Conservation (phyloP, 2,888 invertebrate genomes). For the Synanthedon myopaeformis region DNA sequence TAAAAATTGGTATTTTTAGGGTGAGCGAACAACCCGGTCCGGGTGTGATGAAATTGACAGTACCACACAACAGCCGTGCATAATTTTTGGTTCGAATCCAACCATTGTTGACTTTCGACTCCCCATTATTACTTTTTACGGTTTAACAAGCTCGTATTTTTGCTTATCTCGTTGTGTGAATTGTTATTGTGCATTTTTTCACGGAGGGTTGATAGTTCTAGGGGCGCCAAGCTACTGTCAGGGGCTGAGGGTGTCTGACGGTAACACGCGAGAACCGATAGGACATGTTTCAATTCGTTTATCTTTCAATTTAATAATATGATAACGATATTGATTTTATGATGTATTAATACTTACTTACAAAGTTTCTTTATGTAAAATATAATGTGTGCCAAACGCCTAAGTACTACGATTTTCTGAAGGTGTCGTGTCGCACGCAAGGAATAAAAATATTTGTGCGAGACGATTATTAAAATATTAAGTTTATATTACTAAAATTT, state of each 20-base stretch:
- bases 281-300: conserved; percentile 1
- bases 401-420: too few species aligned
- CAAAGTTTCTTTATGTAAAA: too few species aligned
- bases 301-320: background rate
- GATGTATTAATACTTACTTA: too few species aligned
- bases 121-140: conserved; percentile 68
- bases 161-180: conserved; percentile 64
- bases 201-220: conserved; percentile 37
- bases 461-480: too few species aligned
- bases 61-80: conserved; percentile 35
- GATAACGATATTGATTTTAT: too few species aligned
- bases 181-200: conserved; percentile 53
- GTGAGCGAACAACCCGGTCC: conserved; percentile 5
- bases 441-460: too few species aligned
- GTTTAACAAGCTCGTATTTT: conserved; percentile 68
- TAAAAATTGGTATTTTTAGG: background rate
- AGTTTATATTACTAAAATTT: too few species aligned
- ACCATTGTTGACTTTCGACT: conserved; percentile 62
- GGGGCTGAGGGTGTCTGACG: conserved; percentile 18
- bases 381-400: too few species aligned
- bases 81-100: conserved; percentile 38
- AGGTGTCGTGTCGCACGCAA: too few species aligned
- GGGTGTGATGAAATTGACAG: conserved; percentile 27
- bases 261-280: conserved; percentile 3
- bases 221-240: background rate